Base-by-base conservation (phyloP, 2,888 invertebrate genomes). In the Coelinius sp. region DNA sequence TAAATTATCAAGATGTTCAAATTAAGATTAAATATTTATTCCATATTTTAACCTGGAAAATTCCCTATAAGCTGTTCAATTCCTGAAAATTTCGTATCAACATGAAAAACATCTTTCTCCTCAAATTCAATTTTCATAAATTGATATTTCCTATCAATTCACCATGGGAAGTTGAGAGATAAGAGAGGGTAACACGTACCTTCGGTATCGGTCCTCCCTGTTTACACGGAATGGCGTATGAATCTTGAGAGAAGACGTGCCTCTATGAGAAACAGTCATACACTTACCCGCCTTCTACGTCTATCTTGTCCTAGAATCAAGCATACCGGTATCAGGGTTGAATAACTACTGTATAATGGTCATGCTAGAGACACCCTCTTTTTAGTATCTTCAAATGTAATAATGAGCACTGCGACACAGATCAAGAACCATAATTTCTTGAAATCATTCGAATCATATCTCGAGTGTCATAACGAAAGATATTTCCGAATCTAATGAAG, bases 221-320 rank as follows among this genome's bases (percentile, higher is more conserved):
- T 52, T 24, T 52, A 52, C 52, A 52, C 24, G 52, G 22, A 52
- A 52, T 52, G 10, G 52, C 52, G 22, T 25, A 52, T 52, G 52
- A 52, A 52, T 52, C 52, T 52, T 25, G 22, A 25, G 52, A 52
- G 52, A 24, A 52, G 52, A 52, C 52, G 52, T 52, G 52, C 52
- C 52, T 52, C 52, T 25, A 12, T 52, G 25, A 24, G 52, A 52
- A 24, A 52, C 52, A 24, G 52, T 52, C 52, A 52, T 24, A 52
- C 52, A 24, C 24, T 52, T 52, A 52, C 22, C 25, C 52, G 52
- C 52, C 25, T 25, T 52, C 52, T 52, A 24, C 52, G 24, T 52
- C 52, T 52, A 52, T 52, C 52, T 52, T 52, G 52, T 25, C 52
- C 52, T 24, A 52, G 25, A 52, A 52, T 52, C 25, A 22, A 10